A percentile compares a stretch with the other conserved stretches of the same genome.
These are phyloP conservation scores for Pica pica DNA, from an alignment of 2,113 vertebrate genomes.

Conservation along the genomic window DNA sequence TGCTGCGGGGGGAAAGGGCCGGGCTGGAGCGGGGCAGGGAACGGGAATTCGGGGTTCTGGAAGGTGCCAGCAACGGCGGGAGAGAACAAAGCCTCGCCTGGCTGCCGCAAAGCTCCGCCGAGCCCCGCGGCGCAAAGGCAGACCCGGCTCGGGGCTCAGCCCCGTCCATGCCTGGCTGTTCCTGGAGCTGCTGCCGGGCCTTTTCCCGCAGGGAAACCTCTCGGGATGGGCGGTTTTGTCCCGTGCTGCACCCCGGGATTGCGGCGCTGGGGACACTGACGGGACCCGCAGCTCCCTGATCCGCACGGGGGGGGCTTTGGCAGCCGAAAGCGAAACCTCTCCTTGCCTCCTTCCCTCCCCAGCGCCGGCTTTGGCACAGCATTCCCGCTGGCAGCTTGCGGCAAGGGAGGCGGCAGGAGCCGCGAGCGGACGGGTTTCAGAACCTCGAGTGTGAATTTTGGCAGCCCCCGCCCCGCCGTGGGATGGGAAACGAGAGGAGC, in stretches of 20 bases:
- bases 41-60: background rate
- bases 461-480: background rate
- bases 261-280: background rate
- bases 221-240: fast-evolving
- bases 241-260: fast-evolving
- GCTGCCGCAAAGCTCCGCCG: background rate
- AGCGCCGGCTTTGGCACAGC: background rate
- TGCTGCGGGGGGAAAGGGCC: fast-evolving
- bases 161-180: fast-evolving
- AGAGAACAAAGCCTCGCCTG: background rate
- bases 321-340: background rate
- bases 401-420: background rate
- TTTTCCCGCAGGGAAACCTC: background rate
- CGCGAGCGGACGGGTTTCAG: background rate
- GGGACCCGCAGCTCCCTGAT: background rate
- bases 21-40: background rate
- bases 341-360: background rate
- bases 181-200: background rate
- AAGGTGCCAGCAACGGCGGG: background rate
- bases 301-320: fast-evolving
- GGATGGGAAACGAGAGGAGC: fast-evolving
- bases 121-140: background rate
- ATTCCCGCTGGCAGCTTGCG: background rate
- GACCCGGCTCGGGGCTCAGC: background rate
- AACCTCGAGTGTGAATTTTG: background rate